Conservation (phyloP, 2,113 vertebrate genomes). For the Talpa occidentalis region DNA sequence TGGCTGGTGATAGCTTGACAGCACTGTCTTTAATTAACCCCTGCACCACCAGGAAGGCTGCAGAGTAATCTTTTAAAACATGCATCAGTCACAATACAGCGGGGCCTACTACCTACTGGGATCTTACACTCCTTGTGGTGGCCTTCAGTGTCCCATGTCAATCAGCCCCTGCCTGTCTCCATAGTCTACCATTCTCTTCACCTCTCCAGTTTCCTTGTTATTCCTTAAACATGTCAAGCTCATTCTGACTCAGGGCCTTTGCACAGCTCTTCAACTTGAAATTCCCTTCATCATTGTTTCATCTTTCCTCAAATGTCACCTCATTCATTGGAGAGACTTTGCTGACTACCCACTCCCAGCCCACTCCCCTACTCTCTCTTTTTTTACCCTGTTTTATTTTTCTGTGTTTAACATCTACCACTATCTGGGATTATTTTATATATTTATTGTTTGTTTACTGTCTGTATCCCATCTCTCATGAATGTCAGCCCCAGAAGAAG, state of each 20-base stretch:
- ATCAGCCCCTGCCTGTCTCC: too few relatives aligned
- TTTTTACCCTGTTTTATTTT: not conserved
- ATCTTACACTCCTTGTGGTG: not conserved
- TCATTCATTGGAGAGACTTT: not conserved
- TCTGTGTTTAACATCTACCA: not conserved
- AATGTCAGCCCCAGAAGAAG: not conserved
- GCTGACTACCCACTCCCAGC: not conserved
- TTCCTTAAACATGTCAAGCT: not conserved
- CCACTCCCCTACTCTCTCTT: not conserved
- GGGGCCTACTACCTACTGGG: not conserved
- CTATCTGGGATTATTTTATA: not conserved
- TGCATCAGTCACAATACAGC: too few relatives aligned
- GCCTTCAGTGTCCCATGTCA: fast-evolving
- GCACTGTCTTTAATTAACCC: too few relatives aligned
- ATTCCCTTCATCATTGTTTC: not conserved
- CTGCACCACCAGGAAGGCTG: too few relatives aligned
- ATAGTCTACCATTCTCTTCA: not conserved
- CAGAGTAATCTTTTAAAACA: not conserved
- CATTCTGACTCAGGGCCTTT: not conserved
- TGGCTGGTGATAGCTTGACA: too few relatives aligned
- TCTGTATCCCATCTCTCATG: too few relatives aligned
- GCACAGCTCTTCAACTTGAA: not conserved
- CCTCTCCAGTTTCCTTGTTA: not conserved
- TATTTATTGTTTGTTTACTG: not conserved
- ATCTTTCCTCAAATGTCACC: not conserved